Evolutionary conservation across 2,113 vertebrate species (phyloP), one percentile per base, ranked within the genome.

Genomic region (Mandrillus leucophaeus): DNA sequence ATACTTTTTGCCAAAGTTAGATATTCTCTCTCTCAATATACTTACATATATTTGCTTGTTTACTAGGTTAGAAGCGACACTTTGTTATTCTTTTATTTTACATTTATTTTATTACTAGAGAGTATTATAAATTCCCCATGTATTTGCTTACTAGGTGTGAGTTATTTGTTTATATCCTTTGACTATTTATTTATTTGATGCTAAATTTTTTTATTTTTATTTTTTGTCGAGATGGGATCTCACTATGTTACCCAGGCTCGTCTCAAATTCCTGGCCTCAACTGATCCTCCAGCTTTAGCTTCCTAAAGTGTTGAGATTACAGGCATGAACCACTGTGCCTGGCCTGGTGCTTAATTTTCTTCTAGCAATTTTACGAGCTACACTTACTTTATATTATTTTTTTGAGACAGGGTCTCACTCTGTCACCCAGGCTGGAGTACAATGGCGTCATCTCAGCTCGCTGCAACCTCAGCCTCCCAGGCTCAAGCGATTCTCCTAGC

Each of bases 171-270:
- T 96, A 76, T 91, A 64, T 45, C 23, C 6, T 88, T 73, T 93
- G 52, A 52, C 90, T 80, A 90, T 81, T 95, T 80, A 90, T 81
- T 95, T 84, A 40, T 81, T 88, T 85, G 50, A 32, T 88, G 25
- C 20, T 82, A 87, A 73, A 45, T 75, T 81, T 96, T 96, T 59
- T 75, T 75, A 93, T 96, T 50, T 68, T 68, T 35, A 32, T 68
- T 68, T 64, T 64, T 6, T 64, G 27, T 64, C 6, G 61, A 14
- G 61, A 6, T 30, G 12, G 27, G 27, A 64, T 64, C 61, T 64
- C 61, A 64, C 61, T 64, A 6, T 64, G 27, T 64, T 32, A 64
- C 61, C 61, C 27, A 64, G 61, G 61, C 61, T 30, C 0, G 0
- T 64, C 61, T 30, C 61, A 64, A 64, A 64, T 30, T 64, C 61